Evolutionary conservation across 1,140 invertebrate genomes (phyloP).

Genomic region (Trichoplusia ni): DNA sequence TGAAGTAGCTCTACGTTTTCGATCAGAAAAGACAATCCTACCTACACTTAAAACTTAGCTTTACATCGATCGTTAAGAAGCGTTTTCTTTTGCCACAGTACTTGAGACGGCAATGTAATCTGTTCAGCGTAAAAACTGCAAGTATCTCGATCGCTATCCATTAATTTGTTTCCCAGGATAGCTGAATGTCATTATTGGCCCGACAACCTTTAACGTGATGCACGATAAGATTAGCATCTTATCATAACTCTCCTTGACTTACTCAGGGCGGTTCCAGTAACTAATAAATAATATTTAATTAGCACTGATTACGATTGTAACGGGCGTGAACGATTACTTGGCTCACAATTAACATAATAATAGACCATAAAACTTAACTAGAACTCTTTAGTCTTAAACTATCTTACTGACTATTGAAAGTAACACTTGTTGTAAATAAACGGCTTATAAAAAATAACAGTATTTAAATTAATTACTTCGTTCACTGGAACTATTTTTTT

Average conservation of each 20-base stretch:
- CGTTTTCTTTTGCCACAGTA: too few species aligned
- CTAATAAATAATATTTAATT: constrained; percentile 43
- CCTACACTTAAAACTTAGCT: too few species aligned
- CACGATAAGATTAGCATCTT: constrained; percentile 57
- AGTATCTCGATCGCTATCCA: constrained; percentile 20
- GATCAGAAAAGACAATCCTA: too few species aligned
- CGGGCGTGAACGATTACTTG: constrained; percentile 42
- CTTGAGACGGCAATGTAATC: neutral
- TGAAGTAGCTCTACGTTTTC: too few species aligned
- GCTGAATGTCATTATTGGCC: constrained; percentile 20
- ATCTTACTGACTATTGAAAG: too few species aligned
- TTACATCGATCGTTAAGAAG: too few species aligned
- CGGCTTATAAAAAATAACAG: too few species aligned
- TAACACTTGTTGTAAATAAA: too few species aligned
- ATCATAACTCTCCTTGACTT: constrained; percentile 49
- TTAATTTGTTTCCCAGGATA: constrained; percentile 23
- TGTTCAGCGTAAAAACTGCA: neutral
- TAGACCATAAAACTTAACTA: neutral
- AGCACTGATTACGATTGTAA: constrained; percentile 34
- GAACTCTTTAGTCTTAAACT: neutral
- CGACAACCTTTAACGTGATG: constrained; percentile 45
- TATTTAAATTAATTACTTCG: neutral
- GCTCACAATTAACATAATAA: constrained; percentile 35
- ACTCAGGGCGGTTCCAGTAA: constrained; percentile 48
- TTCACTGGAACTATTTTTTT: neutral